Evolutionary conservation across 2,888 invertebrate species (phyloP).

Genomic region (Onthophagus sagittarius): DNA sequence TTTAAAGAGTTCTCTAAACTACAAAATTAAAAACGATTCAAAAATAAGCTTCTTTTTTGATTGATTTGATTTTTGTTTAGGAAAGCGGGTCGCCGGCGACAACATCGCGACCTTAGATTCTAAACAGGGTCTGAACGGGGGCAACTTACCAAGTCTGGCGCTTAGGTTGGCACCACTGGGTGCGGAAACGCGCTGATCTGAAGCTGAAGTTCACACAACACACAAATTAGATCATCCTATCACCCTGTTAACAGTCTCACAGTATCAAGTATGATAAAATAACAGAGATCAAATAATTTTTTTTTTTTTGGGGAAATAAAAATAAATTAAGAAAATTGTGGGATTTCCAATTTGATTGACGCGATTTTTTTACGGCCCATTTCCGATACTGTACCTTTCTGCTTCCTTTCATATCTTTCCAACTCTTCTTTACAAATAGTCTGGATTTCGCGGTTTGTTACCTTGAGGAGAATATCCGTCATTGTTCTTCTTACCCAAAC

Average conservation of each 20-base stretch:
- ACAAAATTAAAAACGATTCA: not conserved
- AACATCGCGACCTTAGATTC: not conserved
- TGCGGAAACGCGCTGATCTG: constrained; percentile 47
- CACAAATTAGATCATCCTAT: constrained; percentile 43
- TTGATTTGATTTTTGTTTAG: not conserved
- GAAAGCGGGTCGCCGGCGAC: not conserved
- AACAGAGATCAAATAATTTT: constrained; percentile 3
- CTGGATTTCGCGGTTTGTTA: constrained; percentile 86
- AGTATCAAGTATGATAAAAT: constrained; percentile 27
- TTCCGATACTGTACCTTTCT: constrained; percentile 69
- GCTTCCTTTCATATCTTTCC: constrained; percentile 63
- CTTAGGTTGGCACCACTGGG: constrained; percentile 73
- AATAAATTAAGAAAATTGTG: not conserved
- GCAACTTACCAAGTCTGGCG: constrained; percentile 84
- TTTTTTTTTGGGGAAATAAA: not conserved
- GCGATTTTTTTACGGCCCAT: not conserved
- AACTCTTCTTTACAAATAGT: constrained; percentile 81
- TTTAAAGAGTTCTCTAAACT: not conserved
- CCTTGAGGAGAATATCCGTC: constrained; percentile 91
- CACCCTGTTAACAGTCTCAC: constrained; percentile 45
- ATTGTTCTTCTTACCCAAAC: constrained; percentile 79
- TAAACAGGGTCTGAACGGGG: not conserved
- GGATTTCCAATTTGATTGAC: not conserved
- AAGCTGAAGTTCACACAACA: constrained; percentile 50
- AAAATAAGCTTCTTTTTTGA: not conserved